Percentiles rank a stretch among this genome's conserved stretches.
Evolutionary conservation across 2,113 vertebrate species (phyloP).

Genomic region (Pelecanoides urinatrix): DNA sequence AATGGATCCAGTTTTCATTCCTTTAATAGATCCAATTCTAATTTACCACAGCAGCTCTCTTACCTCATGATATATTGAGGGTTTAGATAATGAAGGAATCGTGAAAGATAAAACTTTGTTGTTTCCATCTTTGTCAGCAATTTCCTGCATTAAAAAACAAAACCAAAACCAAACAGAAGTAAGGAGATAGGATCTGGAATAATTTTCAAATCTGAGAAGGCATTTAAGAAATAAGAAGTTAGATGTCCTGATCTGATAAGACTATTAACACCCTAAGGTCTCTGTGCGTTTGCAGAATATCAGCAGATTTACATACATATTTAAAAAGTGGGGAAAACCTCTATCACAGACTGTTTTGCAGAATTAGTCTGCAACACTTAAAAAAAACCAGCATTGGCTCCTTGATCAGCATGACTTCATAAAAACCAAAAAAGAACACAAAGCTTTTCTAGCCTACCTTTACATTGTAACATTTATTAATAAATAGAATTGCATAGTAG

Average conservation of each 20-base stretch:
- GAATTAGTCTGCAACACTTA: not conserved
- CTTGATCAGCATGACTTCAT: not conserved
- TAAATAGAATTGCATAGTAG: not conserved
- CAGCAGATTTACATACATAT: not conserved
- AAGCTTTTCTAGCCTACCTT: not conserved
- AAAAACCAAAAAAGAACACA: not conserved
- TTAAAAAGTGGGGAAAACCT: not conserved
- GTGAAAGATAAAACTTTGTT: conserved; percentile 95
- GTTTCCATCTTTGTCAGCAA: conserved; percentile 98
- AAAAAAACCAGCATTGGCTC: not conserved
- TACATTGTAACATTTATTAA: not conserved
- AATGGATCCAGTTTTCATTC: not conserved
- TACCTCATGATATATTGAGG: conserved; percentile 98
- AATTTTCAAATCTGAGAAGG: not conserved
- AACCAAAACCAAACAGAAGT: not conserved
- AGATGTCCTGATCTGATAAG: not conserved
- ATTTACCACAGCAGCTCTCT: conserved; percentile 40
- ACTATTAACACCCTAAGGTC: not conserved
- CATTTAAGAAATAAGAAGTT: not conserved
- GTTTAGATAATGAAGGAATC: conserved; percentile 95
- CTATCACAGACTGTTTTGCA: not conserved
- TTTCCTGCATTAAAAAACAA: conserved; percentile 82
- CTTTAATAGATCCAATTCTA: conserved; percentile 10
- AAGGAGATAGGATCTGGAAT: not conserved
- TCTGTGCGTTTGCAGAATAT: not conserved